phyloP scores from a whole-genome alignment of 1,140 invertebrate species.

The Sminthurides bifidus region DNA sequence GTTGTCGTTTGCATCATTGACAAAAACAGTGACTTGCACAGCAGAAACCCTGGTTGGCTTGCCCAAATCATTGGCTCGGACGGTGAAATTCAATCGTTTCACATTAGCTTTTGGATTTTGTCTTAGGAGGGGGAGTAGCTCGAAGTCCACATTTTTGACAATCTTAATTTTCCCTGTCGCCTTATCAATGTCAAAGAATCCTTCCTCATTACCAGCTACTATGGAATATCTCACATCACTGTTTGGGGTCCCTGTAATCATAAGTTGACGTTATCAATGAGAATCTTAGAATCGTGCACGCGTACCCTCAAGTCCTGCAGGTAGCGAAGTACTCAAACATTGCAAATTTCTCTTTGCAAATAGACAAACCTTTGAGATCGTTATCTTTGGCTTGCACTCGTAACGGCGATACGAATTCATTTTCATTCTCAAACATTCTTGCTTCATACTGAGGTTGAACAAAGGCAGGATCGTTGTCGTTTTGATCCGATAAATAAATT shows the following conservation, averaged over 20 bases:
- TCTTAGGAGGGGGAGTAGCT: slow-evolving; percentile 44
- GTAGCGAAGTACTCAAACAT: too few species aligned
- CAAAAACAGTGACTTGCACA: slow-evolving; percentile 62
- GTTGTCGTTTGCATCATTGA: slow-evolving; percentile 63
- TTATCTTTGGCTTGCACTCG: slow-evolving; percentile 67
- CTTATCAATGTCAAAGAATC: slow-evolving; percentile 71
- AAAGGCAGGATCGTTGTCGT: slow-evolving; percentile 50
- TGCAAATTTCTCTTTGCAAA: too few species aligned
- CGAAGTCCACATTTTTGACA: slow-evolving; percentile 61
- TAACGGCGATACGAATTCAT: slow-evolving; percentile 61
- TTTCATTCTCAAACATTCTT: slow-evolving; percentile 65
- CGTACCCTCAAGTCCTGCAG: too few species aligned
- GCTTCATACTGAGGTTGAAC: slow-evolving; percentile 70
- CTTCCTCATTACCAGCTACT: slow-evolving; percentile 52
- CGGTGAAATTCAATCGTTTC: slow-evolving; percentile 56
- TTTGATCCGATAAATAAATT: slow-evolving; percentile 16
- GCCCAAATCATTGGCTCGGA: slow-evolving; percentile 67
- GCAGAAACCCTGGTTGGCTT: slow-evolving; percentile 59
- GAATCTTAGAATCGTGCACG: too few species aligned
- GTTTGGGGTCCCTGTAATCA: slow-evolving; percentile 58
- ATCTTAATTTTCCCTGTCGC: slow-evolving; percentile 58
- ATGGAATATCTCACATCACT: slow-evolving; percentile 73
- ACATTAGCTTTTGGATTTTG: slow-evolving; percentile 43
- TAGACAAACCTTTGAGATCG: slow-evolving; percentile 75
- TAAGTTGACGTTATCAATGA: too few species aligned